A percentile compares a stretch with the other conserved stretches of the same genome.
phyloP scores from a whole-genome alignment of 2,888 invertebrate species.

The Autographa pulchrina region DNA sequence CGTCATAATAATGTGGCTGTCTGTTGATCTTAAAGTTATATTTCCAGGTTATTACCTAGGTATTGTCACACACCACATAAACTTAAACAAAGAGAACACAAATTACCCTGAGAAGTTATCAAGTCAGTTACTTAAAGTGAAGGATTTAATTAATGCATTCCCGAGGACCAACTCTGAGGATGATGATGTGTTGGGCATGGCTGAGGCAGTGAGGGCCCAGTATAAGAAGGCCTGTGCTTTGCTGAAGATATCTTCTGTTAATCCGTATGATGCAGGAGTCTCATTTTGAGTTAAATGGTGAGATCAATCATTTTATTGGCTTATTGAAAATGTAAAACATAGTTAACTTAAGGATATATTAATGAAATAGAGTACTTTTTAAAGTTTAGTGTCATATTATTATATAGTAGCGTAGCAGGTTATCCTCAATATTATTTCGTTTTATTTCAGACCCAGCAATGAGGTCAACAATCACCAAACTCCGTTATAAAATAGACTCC shows the following conservation, averaged over 20 bases:
- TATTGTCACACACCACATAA: slow-evolving; percentile 86
- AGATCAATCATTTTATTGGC: no score
- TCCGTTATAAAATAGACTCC: slow-evolving; percentile 81
- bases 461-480: slow-evolving; percentile 65
- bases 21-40: not conserved
- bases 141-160: slow-evolving; percentile 90
- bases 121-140: slow-evolving; percentile 88
- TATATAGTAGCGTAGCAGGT: no score
- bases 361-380: no score
- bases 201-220: slow-evolving; percentile 91
- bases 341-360: no score
- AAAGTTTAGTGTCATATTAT: no score
- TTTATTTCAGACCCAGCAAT: slow-evolving; percentile 56
- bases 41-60: slow-evolving; percentile 92
- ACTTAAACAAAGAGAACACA: slow-evolving; percentile 64
- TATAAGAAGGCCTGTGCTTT: slow-evolving; percentile 92
- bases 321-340: no score
- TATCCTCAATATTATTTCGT: not conserved
- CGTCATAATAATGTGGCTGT: no score
- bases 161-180: slow-evolving; percentile 91
- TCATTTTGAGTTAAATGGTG: slow-evolving; percentile 87
- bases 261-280: slow-evolving; percentile 89
- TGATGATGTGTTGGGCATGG: slow-evolving; percentile 90
- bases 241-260: slow-evolving; percentile 89
- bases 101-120: slow-evolving; percentile 88